These are phyloP conservation scores for Cuniculus paca DNA, from an alignment of 2,797 vertebrate genomes.

Conservation along the genomic window DNA sequence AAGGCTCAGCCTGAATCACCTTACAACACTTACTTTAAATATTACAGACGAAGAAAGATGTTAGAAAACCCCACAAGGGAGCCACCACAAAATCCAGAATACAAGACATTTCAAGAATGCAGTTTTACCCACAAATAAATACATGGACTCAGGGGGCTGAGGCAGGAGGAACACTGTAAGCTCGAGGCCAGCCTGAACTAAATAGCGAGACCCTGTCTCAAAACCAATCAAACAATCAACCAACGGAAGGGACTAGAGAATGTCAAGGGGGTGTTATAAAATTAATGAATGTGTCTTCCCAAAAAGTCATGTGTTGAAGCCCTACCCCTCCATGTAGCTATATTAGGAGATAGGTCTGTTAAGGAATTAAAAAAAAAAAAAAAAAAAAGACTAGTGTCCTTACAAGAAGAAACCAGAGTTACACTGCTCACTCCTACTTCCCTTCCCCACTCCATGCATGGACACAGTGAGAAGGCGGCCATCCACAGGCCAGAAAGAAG, in stretches of 20 bases:
- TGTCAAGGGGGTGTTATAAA: background rate
- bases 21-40: background rate
- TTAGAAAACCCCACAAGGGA: background rate
- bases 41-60: background rate
- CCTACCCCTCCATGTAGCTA: background rate
- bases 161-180: background rate
- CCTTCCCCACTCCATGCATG: background rate
- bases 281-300: background rate
- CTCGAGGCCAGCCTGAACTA: background rate
- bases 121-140: background rate
- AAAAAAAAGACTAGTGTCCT: background rate
- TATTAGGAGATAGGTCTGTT: background rate
- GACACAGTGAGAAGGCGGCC: background rate
- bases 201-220: background rate
- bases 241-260: no score
- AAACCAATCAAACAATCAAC: background rate
- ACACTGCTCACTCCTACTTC: background rate
- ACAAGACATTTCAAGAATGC: background rate
- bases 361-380: background rate
- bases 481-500: background rate
- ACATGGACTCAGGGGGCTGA: background rate
- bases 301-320: background rate
- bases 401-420: background rate
- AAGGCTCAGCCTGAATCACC: background rate
- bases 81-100: background rate